Evolutionary conservation across 2,888 invertebrate species (phyloP).

Genomic region (Amorpha juglandis): DNA sequence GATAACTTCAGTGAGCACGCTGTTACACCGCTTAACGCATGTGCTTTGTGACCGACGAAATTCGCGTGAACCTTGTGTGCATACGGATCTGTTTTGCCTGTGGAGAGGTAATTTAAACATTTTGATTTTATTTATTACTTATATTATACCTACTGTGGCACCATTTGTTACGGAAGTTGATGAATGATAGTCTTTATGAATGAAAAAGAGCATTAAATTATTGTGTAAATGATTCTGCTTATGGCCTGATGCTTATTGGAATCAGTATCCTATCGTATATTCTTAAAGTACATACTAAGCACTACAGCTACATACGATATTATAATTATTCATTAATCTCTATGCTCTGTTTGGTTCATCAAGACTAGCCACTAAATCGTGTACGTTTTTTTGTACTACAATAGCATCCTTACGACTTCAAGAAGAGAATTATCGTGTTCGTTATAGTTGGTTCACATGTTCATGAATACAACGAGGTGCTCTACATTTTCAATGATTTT

Average conservation of each 20-base stretch:
- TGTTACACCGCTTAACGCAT: conserved; percentile 55
- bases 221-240: not conserved
- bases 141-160: not conserved
- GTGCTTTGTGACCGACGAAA: conserved; percentile 36
- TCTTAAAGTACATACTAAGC: not conserved
- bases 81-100: conserved; percentile 15
- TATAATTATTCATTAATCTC: not conserved
- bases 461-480: not conserved
- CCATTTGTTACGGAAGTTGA: no score
- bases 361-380: not conserved
- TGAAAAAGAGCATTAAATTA: not conserved
- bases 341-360: not conserved
- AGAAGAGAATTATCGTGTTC: not conserved
- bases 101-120: conserved; percentile 8
- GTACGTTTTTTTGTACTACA: not conserved
- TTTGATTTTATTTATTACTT: not conserved
- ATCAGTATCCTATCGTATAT: not conserved
- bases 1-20: conserved; percentile 69
- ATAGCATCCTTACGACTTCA: not conserved
- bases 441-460: not conserved
- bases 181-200: not conserved
- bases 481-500: not conserved
- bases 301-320: not conserved
- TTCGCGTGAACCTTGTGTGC: conserved; percentile 17
- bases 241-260: not conserved